Percentiles rank a stretch among this genome's conserved stretches.
Conservation (phyloP, 2,113 vertebrate species). For the Tylochromis polylepis region DNA sequence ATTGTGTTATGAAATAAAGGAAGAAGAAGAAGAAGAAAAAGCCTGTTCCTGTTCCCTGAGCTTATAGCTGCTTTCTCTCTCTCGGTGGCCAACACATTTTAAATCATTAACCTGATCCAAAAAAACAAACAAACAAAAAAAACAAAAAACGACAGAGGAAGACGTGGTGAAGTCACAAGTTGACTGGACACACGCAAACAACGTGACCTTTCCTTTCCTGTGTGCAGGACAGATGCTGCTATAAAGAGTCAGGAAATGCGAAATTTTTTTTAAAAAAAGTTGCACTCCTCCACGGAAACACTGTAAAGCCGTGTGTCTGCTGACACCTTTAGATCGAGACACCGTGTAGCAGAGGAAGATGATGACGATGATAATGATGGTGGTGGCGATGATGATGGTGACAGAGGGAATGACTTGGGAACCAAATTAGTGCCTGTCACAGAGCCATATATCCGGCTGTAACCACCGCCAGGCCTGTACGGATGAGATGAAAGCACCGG, state of each 20-base stretch:
- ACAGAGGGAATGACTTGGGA: constrained; percentile 12
- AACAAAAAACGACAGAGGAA: neutral
- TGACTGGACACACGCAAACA: constrained; percentile 35
- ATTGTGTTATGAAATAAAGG: neutral
- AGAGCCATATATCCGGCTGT: constrained; percentile 28
- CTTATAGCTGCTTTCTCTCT: neutral
- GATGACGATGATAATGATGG: constrained; percentile 19
- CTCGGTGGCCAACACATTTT: neutral
- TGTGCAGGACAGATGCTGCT: constrained; percentile 24
- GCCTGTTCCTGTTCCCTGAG: neutral
- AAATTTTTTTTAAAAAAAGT: neutral
- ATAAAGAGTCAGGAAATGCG: neutral
- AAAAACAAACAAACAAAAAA: neutral
- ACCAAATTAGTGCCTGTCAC: constrained; percentile 56
- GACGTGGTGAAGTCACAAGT: constrained; percentile 29
- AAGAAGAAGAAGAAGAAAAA: neutral
- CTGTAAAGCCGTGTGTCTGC: neutral
- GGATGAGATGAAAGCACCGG: constrained; percentile 30
- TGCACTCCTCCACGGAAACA: neutral
- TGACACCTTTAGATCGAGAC: neutral
- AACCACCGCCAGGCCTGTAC: constrained; percentile 34
- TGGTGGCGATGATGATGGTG: constrained; percentile 22
- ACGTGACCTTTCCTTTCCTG: constrained; percentile 45
- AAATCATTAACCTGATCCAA: constrained; percentile 1
- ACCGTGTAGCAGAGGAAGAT: neutral